Percentiles rank a stretch among this genome's conserved stretches.
These are phyloP conservation scores for Torymus texanus DNA, from an alignment of 2,888 invertebrate genomes.

Conservation along the genomic window DNA sequence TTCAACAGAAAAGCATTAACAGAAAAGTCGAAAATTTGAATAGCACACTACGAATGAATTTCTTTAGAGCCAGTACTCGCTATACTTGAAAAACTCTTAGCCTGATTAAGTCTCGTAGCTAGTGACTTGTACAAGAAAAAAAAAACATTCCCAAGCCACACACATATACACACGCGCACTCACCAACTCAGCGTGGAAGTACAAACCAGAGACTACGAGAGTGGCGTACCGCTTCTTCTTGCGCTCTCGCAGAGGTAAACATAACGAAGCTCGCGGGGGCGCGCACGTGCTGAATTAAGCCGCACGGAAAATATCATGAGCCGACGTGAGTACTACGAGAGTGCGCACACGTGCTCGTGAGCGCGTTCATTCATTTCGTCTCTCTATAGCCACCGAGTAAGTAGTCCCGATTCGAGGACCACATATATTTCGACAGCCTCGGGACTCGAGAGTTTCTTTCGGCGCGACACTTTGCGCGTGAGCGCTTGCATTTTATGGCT, in stretches of 20 bases:
- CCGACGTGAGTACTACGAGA: not conserved
- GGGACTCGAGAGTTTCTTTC: not conserved
- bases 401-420: too few species aligned
- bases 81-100: slow-evolving; percentile 1
- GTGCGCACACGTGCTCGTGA: slow-evolving; percentile 22
- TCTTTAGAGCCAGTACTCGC: not conserved
- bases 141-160: too few species aligned
- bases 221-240: not conserved
- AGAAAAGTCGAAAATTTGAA: too few species aligned
- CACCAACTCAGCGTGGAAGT: too few species aligned
- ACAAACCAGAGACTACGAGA: too few species aligned
- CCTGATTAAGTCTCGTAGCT: slow-evolving; percentile 1
- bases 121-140: too few species aligned
- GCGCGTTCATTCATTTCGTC: slow-evolving; percentile 31
- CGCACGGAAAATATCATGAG: slow-evolving; percentile 19
- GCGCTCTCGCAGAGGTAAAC: not conserved
- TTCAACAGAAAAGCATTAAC: too few species aligned
- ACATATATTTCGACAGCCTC: not conserved
- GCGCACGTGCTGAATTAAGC: slow-evolving; percentile 23
- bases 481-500: slow-evolving; percentile 7
- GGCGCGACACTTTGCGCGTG: not conserved
- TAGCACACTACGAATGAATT: too few species aligned
- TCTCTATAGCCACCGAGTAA: not conserved
- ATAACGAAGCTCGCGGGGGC: slow-evolving; percentile 12
- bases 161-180: too few species aligned